phyloP scores from a whole-genome alignment of 2,113 vertebrate genomes.

The Tenebrosternarchus preto region DNA sequence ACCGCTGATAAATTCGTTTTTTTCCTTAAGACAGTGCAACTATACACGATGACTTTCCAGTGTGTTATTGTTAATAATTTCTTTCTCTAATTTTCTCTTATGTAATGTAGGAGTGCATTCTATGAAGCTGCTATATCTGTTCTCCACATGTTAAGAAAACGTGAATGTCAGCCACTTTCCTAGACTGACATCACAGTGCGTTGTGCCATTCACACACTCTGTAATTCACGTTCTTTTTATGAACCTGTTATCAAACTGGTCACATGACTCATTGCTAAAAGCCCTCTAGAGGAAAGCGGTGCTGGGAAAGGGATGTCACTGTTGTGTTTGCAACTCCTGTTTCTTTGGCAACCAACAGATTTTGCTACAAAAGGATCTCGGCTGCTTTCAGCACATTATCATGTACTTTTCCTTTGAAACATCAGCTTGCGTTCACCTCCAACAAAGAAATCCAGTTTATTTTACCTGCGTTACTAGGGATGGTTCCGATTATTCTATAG shows the following conservation, averaged over 20 bases:
- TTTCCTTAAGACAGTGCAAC: neutral
- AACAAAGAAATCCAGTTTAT: neutral
- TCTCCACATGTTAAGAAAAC: neutral
- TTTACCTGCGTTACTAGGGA: too few relatives aligned
- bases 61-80: neutral
- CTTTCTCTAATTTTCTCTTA: conserved; percentile 5
- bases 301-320: neutral
- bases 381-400: neutral
- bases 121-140: conserved; percentile 1
- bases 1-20: neutral
- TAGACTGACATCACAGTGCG: neutral
- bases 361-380: neutral
- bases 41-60: neutral
- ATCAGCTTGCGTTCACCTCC: neutral
- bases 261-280: conserved; percentile 5
- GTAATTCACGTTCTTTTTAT: conserved; percentile 11
- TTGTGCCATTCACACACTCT: neutral
- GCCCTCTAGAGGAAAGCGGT: conserved; percentile 17
- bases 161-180: conserved; percentile 16
- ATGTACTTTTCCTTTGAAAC: neutral
- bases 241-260: conserved; percentile 18
- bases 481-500: neutral
- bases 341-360: conserved; percentile 24
- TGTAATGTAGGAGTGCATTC: neutral
- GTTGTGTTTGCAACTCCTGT: conserved; percentile 33